phyloP scores from a whole-genome alignment of 2,113 vertebrate genomes.

The Paratilapia polleni region DNA sequence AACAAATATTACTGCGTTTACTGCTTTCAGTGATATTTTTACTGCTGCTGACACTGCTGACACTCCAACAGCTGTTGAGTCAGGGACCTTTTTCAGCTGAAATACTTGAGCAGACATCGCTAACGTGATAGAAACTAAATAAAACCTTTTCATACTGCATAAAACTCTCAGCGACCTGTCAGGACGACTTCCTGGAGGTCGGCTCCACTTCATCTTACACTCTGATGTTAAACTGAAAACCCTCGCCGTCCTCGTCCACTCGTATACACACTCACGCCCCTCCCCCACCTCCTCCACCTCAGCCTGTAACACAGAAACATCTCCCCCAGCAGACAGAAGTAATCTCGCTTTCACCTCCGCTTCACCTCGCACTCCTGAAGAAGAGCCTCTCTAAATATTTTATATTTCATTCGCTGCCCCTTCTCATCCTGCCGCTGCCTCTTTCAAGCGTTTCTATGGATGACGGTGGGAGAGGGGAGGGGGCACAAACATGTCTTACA shows the following conservation, averaged over 20 bases:
- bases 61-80: background rate
- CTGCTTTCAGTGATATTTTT: background rate
- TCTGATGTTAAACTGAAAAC: background rate
- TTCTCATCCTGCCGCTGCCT: constrained; percentile 45
- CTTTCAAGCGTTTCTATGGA: constrained; percentile 49
- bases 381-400: constrained; percentile 76
- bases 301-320: background rate
- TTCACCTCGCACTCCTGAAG: constrained; percentile 62
- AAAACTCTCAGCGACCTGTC: background rate
- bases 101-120: background rate
- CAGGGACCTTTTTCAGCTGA: background rate
- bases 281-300: constrained; percentile 40
- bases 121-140: no score
- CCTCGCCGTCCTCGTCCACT: background rate
- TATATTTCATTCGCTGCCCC: constrained; percentile 33
- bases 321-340: constrained; percentile 34
- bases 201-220: background rate
- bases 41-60: background rate
- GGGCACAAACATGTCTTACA: constrained; percentile 1
- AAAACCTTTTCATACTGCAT: no score
- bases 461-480: background rate
- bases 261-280: constrained; percentile 3
- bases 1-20: background rate
- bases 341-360: background rate
- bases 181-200: no score